Evolutionary conservation across 2,888 invertebrate species (phyloP).

Genomic region (Scaeva pyrastri): DNA sequence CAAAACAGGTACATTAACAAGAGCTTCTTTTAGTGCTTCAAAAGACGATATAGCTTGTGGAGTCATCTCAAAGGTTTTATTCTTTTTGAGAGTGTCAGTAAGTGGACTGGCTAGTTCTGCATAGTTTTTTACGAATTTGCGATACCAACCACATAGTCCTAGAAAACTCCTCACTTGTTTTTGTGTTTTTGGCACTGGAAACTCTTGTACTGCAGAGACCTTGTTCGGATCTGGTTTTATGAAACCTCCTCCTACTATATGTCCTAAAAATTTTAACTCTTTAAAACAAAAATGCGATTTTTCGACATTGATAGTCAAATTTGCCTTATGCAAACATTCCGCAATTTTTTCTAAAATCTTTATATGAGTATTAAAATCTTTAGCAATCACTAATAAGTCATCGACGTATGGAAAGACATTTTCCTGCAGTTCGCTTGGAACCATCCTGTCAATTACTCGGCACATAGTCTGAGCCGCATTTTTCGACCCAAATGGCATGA

Average conservation of each 20-base stretch:
- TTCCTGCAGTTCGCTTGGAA: constrained; percentile 16
- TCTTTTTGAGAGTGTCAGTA: constrained; percentile 12
- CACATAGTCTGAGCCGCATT: constrained; percentile 71
- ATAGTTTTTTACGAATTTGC: constrained; percentile 45
- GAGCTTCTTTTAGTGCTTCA: constrained; percentile 2
- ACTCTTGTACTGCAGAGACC: constrained; percentile 31
- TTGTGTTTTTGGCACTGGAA: constrained; percentile 21
- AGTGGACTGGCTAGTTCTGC: constrained; percentile 47
- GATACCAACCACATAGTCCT: constrained; percentile 72
- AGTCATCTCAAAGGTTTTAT: too few relatives aligned
- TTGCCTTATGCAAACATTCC: neutral
- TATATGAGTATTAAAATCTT: neutral
- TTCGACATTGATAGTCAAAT: constrained; percentile 19
- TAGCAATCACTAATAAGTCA: neutral
- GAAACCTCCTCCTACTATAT: constrained; percentile 49
- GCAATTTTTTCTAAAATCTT: neutral
- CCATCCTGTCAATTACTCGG: neutral
- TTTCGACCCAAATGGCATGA: constrained; percentile 75
- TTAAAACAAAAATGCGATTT: too few relatives aligned
- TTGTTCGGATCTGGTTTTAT: constrained; percentile 51
- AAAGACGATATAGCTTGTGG: neutral
- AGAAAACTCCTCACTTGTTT: constrained; percentile 76
- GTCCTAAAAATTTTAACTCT: constrained; percentile 41
- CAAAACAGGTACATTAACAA: neutral
- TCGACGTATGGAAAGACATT: neutral